Evolutionary conservation across 2,888 invertebrate species (phyloP).

Genomic region (Pterobdella sp.): DNA sequence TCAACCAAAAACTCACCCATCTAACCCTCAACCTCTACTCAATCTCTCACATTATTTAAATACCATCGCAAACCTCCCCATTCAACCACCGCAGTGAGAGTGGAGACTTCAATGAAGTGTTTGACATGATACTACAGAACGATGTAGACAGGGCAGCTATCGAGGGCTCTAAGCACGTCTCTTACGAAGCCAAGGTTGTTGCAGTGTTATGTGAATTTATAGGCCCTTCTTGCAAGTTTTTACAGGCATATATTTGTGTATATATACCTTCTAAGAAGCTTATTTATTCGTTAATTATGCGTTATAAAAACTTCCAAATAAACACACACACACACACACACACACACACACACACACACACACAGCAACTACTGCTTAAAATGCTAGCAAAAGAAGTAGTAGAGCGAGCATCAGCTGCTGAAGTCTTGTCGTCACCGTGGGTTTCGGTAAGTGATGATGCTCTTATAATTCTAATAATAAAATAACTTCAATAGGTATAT

Average conservation of each 20-base stretch:
- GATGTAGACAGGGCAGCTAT: slow-evolving; percentile 79
- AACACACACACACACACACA: too few species aligned
- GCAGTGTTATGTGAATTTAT: background rate
- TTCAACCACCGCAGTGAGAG: slow-evolving; percentile 65
- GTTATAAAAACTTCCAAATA: background rate
- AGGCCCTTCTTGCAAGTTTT: too few species aligned
- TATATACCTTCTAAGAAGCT: too few species aligned
- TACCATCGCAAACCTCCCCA: too few species aligned
- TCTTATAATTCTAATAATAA: background rate
- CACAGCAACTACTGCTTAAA: background rate
- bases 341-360: too few species aligned
- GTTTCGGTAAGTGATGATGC: slow-evolving; percentile 12
- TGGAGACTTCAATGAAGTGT: slow-evolving; percentile 90
- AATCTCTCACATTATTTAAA: too few species aligned
- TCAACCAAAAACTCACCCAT: too few species aligned
- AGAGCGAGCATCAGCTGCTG: slow-evolving; percentile 1
- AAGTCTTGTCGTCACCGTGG: slow-evolving; percentile 20
- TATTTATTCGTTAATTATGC: background rate
- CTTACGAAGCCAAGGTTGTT: slow-evolving; percentile 54
- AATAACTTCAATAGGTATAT: background rate
- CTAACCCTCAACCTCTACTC: too few species aligned
- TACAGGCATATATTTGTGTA: too few species aligned
- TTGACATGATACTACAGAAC: slow-evolving; percentile 86
- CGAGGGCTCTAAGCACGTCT: slow-evolving; percentile 87
- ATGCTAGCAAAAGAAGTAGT: slow-evolving; percentile 10